phyloP scores from a whole-genome alignment of 2,888 invertebrate genomes.

The Dione juno region DNA sequence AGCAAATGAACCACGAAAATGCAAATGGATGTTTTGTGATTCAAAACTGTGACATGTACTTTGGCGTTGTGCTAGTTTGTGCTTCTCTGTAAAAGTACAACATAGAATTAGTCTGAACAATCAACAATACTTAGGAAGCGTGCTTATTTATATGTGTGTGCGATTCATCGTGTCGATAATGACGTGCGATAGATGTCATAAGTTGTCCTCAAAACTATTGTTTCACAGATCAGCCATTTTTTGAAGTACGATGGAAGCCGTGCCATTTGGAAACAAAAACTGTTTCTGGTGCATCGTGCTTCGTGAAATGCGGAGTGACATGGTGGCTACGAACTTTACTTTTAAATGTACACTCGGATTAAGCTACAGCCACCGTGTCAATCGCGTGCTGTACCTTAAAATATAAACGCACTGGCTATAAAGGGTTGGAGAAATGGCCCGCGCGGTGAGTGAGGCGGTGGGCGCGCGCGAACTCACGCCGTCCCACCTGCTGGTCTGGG shows the following conservation, averaged over 20 bases:
- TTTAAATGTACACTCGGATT: neutral
- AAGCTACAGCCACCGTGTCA: constrained; percentile 68
- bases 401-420: constrained; percentile 82
- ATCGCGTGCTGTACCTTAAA: constrained; percentile 71
- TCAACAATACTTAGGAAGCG: constrained; percentile 27
- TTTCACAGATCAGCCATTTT: constrained; percentile 18
- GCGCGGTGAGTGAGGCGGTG: constrained; percentile 88
- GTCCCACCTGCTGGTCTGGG: constrained; percentile 95
- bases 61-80: constrained; percentile 1
- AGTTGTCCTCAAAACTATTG: neutral
- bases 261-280: constrained; percentile 17
- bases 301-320: constrained; percentile 55
- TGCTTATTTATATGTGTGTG: constrained; percentile 31
- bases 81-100: neutral
- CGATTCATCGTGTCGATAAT: neutral
- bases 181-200: too few relatives aligned
- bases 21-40: neutral
- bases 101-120: neutral
- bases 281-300: constrained; percentile 42
- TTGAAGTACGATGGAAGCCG: constrained; percentile 12
- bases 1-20: neutral
- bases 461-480: constrained; percentile 91
- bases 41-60: neutral
- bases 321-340: constrained; percentile 59
- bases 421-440: constrained; percentile 94